Base-by-base conservation (phyloP, 2,888 invertebrate species). In the Acleris emargana region DNA sequence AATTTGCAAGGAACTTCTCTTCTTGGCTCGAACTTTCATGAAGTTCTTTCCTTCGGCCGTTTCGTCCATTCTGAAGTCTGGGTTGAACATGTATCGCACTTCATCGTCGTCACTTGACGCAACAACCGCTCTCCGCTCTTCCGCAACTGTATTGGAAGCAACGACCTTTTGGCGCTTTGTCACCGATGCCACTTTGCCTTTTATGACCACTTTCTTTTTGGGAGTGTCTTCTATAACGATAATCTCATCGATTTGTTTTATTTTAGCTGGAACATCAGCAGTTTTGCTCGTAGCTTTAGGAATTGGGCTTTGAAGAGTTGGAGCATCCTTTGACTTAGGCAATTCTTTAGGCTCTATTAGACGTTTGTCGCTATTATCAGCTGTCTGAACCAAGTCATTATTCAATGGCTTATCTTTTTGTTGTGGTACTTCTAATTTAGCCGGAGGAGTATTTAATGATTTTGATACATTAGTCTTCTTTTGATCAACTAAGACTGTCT, bases 11-110 rank as follows among this genome's bases (percentile, higher is more conserved):
- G 91, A 91, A 64, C 80, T 89, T 1, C 91, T 86, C 67, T 89
- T 92, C 18, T 82, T 82, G 0, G 87, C 86, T 60, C 83, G 80
- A 3, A 91, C 83, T 74, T 86, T 87, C 86, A 88, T 83, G 64
- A 91, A 91, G 16, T 80, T 71, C 71, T 87, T 88, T 4, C 74
- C 78, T 71, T 85, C 86, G 0, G 69, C 62, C 3, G 75, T 74
- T 7, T 84, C 80, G 1, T 85, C 82, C 2, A 73, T 70, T 75
- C 83, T 83, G 64, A 82, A 87, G 67, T 89, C 77, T 2, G 92
- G 92, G 67, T 91, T 91, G 0, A 91, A 72, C 92, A 92, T 92
- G 69, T 92, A 92, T 45, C 91, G 78, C 2, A 89, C 75, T 63
- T 91, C 91, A 42, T 91, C 90, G 5, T 91, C 91, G 42, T 91